These are phyloP conservation scores for Penaeus chinensis DNA, from an alignment of 1,140 invertebrate species.

Conservation along the genomic window DNA sequence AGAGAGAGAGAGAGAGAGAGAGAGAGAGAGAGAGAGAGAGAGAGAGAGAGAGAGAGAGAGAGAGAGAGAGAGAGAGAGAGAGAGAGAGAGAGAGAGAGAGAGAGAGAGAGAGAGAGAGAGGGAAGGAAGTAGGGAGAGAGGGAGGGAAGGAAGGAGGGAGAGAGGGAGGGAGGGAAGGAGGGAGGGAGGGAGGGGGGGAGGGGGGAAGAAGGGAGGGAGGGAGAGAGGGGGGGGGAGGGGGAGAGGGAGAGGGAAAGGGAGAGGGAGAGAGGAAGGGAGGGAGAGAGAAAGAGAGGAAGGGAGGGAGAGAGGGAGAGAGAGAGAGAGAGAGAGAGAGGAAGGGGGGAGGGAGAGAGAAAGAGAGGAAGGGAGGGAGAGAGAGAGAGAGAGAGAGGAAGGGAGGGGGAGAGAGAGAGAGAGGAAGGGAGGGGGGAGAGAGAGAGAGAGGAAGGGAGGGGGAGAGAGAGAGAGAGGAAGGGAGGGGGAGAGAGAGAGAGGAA, in stretches of 20 bases:
- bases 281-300: background rate
- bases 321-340: background rate
- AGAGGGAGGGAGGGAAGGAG: background rate
- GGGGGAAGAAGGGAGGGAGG: background rate
- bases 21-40: constrained; percentile 21
- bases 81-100: background rate
- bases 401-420: background rate
- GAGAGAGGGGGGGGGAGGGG: background rate
- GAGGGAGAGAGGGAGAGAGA: background rate
- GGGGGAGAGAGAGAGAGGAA: background rate
- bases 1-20: constrained; percentile 9
- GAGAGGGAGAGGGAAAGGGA: background rate
- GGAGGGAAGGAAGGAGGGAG: background rate
- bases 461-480: background rate
- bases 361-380: background rate
- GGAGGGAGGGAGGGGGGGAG: background rate
- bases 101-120: background rate
- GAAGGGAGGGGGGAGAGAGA: background rate
- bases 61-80: background rate
- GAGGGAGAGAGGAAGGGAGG: background rate
- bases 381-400: background rate
- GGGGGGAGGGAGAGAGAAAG: background rate
- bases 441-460: background rate
- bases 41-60: constrained; percentile 14
- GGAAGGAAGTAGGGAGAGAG: background rate